A percentile compares a stretch with the other conserved stretches of the same genome.
Conservation (phyloP, 2,888 invertebrate species). For the Geotrupes spiniger region DNA sequence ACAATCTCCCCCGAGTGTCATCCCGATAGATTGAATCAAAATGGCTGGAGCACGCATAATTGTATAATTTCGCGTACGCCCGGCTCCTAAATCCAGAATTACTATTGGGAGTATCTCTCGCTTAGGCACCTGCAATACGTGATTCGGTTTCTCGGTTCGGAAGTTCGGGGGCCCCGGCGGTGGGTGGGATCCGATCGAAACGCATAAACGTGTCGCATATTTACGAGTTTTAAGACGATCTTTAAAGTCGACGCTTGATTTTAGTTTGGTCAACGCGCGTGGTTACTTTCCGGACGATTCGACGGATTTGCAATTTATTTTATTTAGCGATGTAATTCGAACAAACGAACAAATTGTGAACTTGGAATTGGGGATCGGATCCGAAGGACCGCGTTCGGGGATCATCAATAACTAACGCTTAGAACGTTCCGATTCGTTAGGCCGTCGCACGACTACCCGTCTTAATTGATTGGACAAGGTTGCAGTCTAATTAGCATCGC, state of each 20-base stretch:
- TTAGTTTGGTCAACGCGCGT: background rate
- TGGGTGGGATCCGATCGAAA: too few species aligned
- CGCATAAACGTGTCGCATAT: too few species aligned
- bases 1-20: slow-evolving; percentile 58
- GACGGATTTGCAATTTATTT: background rate
- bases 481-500: slow-evolving; percentile 2
- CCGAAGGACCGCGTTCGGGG: background rate
- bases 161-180: slow-evolving; percentile 26
- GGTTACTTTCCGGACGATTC: background rate
- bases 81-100: slow-evolving; percentile 43
- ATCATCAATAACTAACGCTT: slow-evolving; percentile 2
- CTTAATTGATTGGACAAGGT: background rate
- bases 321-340: background rate
- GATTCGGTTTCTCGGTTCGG: slow-evolving; percentile 35
- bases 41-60: slow-evolving; percentile 51
- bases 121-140: slow-evolving; percentile 39
- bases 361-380: too few species aligned
- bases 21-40: slow-evolving; percentile 60
- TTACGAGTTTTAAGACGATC: background rate
- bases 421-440: background rate
- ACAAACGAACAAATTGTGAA: too few species aligned
- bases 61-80: slow-evolving; percentile 43
- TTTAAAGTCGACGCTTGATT: background rate
- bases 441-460: background rate
- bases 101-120: slow-evolving; percentile 38